A percentile compares a stretch with the other conserved stretches of the same genome.
These are phyloP conservation scores for Pteruthius melanotis DNA, from an alignment of 2,113 vertebrate genomes.

Conservation along the genomic window DNA sequence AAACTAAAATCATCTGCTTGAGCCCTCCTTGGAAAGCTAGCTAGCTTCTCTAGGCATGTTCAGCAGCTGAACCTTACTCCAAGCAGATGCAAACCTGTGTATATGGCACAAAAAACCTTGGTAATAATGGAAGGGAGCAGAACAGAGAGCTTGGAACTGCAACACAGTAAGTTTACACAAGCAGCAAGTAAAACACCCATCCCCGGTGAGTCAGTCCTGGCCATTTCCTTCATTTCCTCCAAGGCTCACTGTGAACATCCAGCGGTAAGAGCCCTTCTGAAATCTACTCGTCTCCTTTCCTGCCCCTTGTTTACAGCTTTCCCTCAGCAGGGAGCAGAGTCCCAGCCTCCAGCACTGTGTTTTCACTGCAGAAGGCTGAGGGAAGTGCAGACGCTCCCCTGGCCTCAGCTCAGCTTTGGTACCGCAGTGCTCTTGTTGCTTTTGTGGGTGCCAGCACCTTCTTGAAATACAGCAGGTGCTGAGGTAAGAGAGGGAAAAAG, in stretches of 20 bases:
- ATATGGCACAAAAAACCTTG: neutral
- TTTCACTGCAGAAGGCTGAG: neutral
- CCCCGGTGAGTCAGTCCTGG: neutral
- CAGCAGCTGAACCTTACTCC: neutral
- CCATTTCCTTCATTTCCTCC: constrained; percentile 28
- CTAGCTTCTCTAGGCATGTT: neutral
- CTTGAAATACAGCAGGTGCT: neutral
- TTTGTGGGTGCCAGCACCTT: neutral
- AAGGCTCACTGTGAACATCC: neutral
- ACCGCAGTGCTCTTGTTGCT: neutral
- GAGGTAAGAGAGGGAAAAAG: neutral
- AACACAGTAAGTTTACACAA: neutral
- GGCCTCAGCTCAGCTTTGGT: neutral
- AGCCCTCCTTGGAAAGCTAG: neutral
- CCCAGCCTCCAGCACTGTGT: neutral
- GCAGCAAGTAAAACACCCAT: constrained; percentile 1
- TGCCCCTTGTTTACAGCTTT: neutral
- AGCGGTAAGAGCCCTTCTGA: neutral
- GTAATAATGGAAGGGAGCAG: neutral
- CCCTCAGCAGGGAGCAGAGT: neutral
- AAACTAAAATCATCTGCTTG: neutral
- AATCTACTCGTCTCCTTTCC: neutral
- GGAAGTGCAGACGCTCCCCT: neutral
- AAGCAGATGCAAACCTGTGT: neutral
- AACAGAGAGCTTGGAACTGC: neutral